phyloP scores from a whole-genome alignment of 2,888 invertebrate species.

The Suillia variegata region DNA sequence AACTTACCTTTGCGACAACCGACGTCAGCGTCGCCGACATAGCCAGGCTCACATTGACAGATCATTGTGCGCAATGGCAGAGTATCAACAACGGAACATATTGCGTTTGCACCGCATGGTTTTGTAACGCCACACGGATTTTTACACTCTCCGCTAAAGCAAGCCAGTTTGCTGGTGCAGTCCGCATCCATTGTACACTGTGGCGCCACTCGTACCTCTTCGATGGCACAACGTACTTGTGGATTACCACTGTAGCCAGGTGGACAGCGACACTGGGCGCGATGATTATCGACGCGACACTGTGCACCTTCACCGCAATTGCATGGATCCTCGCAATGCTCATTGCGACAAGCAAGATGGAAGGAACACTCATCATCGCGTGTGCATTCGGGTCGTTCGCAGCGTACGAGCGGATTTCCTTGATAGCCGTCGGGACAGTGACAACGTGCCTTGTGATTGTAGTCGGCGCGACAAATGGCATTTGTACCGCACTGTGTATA shows the following conservation, averaged over 20 bases:
- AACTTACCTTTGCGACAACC: conserved; percentile 78
- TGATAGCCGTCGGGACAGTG: conserved; percentile 76
- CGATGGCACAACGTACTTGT: conserved; percentile 67
- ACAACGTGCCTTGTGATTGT: conserved; percentile 79
- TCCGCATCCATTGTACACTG: conserved; percentile 82
- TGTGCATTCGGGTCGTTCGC: conserved; percentile 79
- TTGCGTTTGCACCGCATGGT: conserved; percentile 81
- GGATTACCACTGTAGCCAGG: conserved; percentile 83
- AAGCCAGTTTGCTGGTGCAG: conserved; percentile 84
- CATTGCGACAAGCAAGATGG: conserved; percentile 78
- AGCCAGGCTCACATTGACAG: conserved; percentile 83
- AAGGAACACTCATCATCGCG: conserved; percentile 77
- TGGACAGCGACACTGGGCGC: conserved; percentile 79
- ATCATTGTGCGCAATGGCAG: conserved; percentile 86
- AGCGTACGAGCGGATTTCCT: conserved; percentile 80
- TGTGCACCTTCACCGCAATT: conserved; percentile 78
- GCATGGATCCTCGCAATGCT: conserved; percentile 83
- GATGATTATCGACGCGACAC: conserved; percentile 79
- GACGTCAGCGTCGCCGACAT: conserved; percentile 83
- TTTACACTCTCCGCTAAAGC: conserved; percentile 77
- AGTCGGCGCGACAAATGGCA: conserved; percentile 77
- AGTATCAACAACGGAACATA: conserved; percentile 84
- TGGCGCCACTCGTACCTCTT: conserved; percentile 64
- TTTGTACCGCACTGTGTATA: conserved; percentile 80
- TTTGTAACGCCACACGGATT: conserved; percentile 79